Base-by-base conservation (phyloP, 2,888 invertebrate species). In the Papilio demoleus region DNA sequence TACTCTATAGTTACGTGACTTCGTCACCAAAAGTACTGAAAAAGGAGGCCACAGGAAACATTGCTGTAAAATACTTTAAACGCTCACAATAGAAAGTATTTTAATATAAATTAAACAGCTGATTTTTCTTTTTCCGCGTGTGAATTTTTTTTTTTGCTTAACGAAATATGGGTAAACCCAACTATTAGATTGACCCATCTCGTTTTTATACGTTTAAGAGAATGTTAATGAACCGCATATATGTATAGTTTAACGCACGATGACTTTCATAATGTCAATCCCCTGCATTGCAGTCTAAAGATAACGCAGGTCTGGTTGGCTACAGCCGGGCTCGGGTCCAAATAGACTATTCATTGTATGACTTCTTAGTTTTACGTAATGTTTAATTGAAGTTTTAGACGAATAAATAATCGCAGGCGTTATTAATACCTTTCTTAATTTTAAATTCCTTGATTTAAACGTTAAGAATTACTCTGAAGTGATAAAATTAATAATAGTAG, bases 291-390 rank as follows among this genome's bases (percentile, higher is more conserved):
- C 76, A 53, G 40, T 62, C 88, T 88, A 89, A 88, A 89, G 88
- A 89, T 89, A 88, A 72, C 75, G 70, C 79, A 79, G 86, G 84
- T 87, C 87, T 84, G 75, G 75, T 72, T 70, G 72, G 76, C 74
- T 27, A 24, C 63, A 24, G 12, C 72, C 82, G 87, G 87, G 87
- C 88, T 85, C 83, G 73, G 84, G 82, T 87, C 88, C 87, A 89
- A 88, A 79, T 80, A 73, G 68, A 27, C 27, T 31, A 31, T 17
- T 1, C 27, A 9, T 50, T 5, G 5, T 3, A 5, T 50, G 27
- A 1, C 6, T n/a, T 9, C n/a, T 27, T 27, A 53, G 27, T 19
- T 40, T n/a, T 19, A 45, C 17, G 2, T 45, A 17, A 19, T 17
- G n/a, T 56, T n/a, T 31, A 56, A 56, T 17, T 27, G 17, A 24